phyloP scores from a whole-genome alignment of 2,113 vertebrate genomes.

The Phainopepla nitens region DNA sequence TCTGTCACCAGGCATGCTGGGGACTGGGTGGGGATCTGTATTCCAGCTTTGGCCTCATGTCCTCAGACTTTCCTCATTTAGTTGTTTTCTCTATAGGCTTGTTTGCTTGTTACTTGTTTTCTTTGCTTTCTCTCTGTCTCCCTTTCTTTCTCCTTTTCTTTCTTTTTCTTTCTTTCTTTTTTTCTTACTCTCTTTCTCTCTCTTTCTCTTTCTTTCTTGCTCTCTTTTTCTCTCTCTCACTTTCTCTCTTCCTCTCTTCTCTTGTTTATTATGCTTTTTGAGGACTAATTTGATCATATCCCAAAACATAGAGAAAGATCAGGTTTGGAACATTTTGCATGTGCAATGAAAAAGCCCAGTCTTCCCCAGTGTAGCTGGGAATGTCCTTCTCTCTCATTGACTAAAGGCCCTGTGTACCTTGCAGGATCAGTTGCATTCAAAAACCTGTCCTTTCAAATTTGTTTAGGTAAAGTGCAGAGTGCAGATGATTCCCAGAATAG shows the following conservation, averaged over 20 bases:
- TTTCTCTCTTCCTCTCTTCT: accelerated
- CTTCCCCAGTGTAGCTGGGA: neutral
- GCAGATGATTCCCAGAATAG: slow-evolving; percentile 54
- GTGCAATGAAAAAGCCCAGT: neutral
- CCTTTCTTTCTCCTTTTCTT: too few species aligned
- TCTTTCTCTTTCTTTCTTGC: accelerated
- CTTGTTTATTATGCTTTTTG: neutral
- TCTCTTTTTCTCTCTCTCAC: accelerated
- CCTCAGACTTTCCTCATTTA: neutral
- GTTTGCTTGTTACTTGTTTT: accelerated
- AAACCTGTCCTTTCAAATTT: slow-evolving; percentile 58
- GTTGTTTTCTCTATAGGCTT: neutral
- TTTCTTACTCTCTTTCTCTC: accelerated
- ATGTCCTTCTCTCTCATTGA: slow-evolving; percentile 50
- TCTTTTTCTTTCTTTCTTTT: accelerated
- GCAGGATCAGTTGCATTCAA: slow-evolving; percentile 61
- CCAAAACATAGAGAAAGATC: neutral
- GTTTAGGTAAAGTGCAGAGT: slow-evolving; percentile 56
- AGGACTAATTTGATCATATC: neutral
- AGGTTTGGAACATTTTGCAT: neutral
- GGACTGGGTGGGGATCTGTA: neutral
- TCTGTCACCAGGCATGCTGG: neutral
- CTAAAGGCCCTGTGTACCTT: slow-evolving; percentile 32
- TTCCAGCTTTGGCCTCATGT: neutral
- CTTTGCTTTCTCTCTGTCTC: accelerated